Percentiles rank a stretch among this genome's conserved stretches.
Evolutionary conservation across 2,888 invertebrate genomes (phyloP).

Genomic region (Fissipunctia ypsillon): DNA sequence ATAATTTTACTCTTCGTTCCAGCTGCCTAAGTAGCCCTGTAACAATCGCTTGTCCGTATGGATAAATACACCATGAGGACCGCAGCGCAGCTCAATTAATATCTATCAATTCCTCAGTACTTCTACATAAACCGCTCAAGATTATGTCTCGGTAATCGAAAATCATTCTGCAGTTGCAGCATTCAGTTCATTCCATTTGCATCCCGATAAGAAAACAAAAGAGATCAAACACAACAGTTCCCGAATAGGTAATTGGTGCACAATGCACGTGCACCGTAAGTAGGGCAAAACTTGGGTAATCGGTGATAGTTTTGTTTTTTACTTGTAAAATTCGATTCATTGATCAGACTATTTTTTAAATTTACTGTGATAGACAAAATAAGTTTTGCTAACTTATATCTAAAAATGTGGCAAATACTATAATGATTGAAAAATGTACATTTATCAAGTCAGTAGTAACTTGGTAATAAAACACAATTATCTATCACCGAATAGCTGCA

Average conservation of each 20-base stretch:
- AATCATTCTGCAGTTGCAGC: background rate
- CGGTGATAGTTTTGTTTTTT: too few relatives aligned
- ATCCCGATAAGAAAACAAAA: constrained; percentile 13
- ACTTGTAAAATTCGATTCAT: too few relatives aligned
- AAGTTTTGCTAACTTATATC: too few relatives aligned
- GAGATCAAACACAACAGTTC: constrained; percentile 21
- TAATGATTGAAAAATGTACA: too few relatives aligned
- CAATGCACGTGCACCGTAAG: constrained; percentile 68
- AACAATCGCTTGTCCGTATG: background rate
- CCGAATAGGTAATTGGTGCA: constrained; percentile 68
- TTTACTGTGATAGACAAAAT: too few relatives aligned
- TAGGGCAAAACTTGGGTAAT: too few relatives aligned
- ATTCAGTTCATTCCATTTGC: constrained; percentile 5
- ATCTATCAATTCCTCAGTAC: background rate
- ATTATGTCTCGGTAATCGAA: background rate
- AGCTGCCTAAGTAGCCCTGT: background rate
- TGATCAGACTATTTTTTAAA: too few relatives aligned
- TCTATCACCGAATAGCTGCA: too few relatives aligned
- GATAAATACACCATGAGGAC: background rate
- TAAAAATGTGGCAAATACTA: too few relatives aligned
- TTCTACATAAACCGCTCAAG: background rate
- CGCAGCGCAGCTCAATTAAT: background rate
- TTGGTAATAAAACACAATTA: too few relatives aligned
- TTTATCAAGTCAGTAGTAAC: too few relatives aligned
- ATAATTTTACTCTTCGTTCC: background rate